These are phyloP conservation scores for Oncorhynchus masou DNA, from an alignment of 2,113 vertebrate genomes.

Conservation along the genomic window DNA sequence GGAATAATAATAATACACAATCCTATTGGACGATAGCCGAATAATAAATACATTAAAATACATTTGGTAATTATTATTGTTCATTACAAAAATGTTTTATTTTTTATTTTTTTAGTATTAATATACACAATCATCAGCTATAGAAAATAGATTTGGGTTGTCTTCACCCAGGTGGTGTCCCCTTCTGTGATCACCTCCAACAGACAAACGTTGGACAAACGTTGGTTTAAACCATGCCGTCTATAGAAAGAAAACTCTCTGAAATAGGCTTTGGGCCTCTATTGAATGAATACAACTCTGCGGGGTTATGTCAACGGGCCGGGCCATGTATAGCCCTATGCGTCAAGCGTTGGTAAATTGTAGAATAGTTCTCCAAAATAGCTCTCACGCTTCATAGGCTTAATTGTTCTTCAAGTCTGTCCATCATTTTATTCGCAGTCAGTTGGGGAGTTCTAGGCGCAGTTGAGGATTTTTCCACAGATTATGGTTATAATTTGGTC, in stretches of 20 bases:
- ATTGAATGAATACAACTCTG: neutral
- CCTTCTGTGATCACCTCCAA: slow-evolving; percentile 65
- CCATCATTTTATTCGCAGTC: no score
- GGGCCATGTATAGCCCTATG: neutral
- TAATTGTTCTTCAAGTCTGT: no score
- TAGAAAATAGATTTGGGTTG: neutral
- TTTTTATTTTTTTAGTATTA: no score
- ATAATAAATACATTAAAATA: neutral
- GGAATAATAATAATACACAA: neutral
- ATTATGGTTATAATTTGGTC: no score
- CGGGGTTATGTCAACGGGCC: neutral
- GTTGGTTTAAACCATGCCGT: slow-evolving; percentile 42
- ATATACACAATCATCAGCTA: neutral
- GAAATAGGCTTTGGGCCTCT: neutral
- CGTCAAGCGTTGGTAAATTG: no score
- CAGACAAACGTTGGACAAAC: slow-evolving; percentile 62
- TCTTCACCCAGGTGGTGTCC: slow-evolving; percentile 49
- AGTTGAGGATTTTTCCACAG: no score
- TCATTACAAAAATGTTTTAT: no score
- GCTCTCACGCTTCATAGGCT: no score
- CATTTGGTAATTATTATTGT: no score
- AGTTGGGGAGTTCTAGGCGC: no score
- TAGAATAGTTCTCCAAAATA: no score
- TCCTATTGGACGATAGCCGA: neutral
- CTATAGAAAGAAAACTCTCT: slow-evolving; percentile 9